Percentiles rank a stretch among this genome's conserved stretches.
These are phyloP conservation scores for Marmota flaviventris DNA, from an alignment of 2,113 vertebrate genomes.

Conservation along the genomic window DNA sequence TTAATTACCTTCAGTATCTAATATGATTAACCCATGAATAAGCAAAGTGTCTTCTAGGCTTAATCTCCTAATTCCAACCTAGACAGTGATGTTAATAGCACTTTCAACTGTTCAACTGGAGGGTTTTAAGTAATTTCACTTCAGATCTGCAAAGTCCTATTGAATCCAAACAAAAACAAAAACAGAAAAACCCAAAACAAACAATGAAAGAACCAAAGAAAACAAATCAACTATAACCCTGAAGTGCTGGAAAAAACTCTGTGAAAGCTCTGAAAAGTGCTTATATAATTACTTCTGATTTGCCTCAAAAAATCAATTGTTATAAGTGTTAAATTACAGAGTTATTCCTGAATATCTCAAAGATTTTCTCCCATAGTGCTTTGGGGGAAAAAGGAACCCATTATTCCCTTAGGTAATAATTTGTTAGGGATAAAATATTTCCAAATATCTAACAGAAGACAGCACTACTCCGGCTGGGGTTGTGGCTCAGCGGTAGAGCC, in stretches of 20 bases:
- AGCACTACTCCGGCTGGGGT: not conserved
- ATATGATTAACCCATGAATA: not conserved
- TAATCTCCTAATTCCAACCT: not conserved
- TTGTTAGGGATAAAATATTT: not conserved
- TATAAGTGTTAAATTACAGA: not conserved
- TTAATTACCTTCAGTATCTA: constrained; percentile 1
- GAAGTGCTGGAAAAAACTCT: not conserved
- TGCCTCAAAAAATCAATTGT: constrained; percentile 45
- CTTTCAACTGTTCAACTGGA: not conserved
- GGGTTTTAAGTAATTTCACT: not conserved
- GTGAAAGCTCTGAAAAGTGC: not conserved
- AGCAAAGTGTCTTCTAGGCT: not conserved
- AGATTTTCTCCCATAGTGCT: not conserved
- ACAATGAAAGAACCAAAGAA: not conserved
- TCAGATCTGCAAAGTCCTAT: not conserved
- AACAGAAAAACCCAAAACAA: not conserved
- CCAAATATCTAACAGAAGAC: constrained; percentile 13
- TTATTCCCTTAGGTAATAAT: not conserved
- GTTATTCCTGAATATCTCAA: not conserved
- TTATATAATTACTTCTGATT: constrained; percentile 5
- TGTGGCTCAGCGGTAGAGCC: too few species aligned
- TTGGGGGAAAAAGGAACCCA: not conserved
- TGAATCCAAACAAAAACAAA: not conserved
- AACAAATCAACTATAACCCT: not conserved
- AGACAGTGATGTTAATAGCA: not conserved